Evolutionary conservation across 2,888 invertebrate genomes (phyloP), one percentile per base, ranked within the genome.

Genomic region (Zygothrica quintamaculata): DNA sequence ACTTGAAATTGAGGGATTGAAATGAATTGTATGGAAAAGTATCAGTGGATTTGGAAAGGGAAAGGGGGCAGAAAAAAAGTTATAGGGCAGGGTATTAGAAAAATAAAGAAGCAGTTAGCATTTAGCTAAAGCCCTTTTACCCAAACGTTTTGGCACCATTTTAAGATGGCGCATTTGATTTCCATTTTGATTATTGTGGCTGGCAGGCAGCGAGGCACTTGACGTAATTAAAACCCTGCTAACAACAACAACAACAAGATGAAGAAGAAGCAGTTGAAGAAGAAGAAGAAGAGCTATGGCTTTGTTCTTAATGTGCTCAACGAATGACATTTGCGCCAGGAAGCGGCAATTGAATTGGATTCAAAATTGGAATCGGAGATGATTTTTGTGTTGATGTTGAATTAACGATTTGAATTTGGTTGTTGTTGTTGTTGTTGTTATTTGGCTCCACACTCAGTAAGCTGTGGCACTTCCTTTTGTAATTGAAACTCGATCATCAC

Each of bases 401-500:
- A 25, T 7, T 22, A 5, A 22, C n/a, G n/a, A n/a, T n/a, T n/a
- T n/a, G n/a, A n/a, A n/a, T n/a, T n/a, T n/a, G 9, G 26, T 34
- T 34, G 9, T 5, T 34, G 12, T 39, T n/a, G 36, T 5, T 25
- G 29, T 36, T 6, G 16, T 29, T 44, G 48, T 44, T 55, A 64
- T 52, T 8, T 16, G 71, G 70, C 52, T 40, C 58, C 51, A 50
- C 51, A 50, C 11, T 47, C 40, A 39, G 33, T 40, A 8, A 15
- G 34, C 29, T n/a, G 46, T 55, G 48, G 65, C 59, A 67, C 69
- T 71, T 66, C 86, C 77, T 78, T 72, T 66, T 85, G 88, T 86
- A 89, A 89, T 88, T 80, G 88, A 88, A 82, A 88, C 78, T 89
- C 67, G 80, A 87, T 77, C 84, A 67, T 77, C 77, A 58, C 29